Evolutionary conservation across 2,113 vertebrate species (phyloP).

Genomic region (Dasyprocta punctata): DNA sequence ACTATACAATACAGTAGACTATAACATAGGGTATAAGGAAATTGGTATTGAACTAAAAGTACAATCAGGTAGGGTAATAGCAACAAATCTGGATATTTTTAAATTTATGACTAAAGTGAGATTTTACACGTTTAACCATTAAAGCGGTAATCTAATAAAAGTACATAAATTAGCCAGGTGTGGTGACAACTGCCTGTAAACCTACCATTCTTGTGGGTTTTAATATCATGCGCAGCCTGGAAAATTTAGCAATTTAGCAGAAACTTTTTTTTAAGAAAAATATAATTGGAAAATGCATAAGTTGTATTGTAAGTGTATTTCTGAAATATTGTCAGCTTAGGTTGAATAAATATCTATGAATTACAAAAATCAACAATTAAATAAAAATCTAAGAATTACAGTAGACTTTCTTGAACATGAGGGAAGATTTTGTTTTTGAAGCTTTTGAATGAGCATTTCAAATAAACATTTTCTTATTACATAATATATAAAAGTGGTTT

Average conservation of each 20-base stretch:
- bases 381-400: background rate
- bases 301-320: background rate
- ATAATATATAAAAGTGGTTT: background rate
- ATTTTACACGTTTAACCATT: background rate
- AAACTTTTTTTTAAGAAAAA: background rate
- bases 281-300: background rate
- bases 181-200: background rate
- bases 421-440: background rate
- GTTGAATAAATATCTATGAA: background rate
- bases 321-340: background rate
- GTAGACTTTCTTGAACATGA: background rate
- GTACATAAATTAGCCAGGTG: background rate
- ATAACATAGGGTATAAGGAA: background rate
- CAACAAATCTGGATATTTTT: background rate
- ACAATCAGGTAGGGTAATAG: background rate
- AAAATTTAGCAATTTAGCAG: background rate
- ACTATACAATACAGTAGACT: background rate
- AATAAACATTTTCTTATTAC: background rate
- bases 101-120: background rate
- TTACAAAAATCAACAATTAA: background rate
- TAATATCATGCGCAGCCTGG: background rate
- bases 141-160: background rate
- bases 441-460: background rate
- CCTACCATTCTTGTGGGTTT: background rate
- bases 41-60: background rate